Percentiles rank a stretch among this genome's conserved stretches.
These are phyloP conservation scores for Julus scanicus DNA, from an alignment of 2,888 invertebrate species.

Conservation along the genomic window DNA sequence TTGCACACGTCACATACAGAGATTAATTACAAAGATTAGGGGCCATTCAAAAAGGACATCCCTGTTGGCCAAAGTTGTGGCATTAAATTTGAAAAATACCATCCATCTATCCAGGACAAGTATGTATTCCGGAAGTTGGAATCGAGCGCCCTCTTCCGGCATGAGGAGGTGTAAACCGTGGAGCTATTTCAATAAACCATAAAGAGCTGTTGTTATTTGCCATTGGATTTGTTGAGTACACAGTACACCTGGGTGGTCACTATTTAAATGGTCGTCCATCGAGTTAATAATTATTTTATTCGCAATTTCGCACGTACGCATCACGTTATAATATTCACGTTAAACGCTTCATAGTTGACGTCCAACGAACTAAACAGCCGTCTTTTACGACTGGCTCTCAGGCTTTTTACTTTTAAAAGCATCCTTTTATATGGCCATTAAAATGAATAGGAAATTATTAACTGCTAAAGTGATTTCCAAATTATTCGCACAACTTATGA, in stretches of 20 bases:
- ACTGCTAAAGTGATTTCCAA: background rate
- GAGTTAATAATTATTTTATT: constrained; percentile 43
- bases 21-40: no score
- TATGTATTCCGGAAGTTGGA: background rate
- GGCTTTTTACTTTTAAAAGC: background rate
- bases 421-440: background rate
- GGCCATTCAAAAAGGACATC: no score
- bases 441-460: constrained; percentile 36
- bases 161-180: background rate
- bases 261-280: background rate
- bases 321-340: background rate
- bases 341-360: background rate
- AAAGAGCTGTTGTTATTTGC: background rate
- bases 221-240: background rate
- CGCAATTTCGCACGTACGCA: constrained; percentile 35
- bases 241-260: constrained; percentile 42
- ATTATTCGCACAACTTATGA: background rate
- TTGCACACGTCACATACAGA: no score
- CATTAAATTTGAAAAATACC: no score
- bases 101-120: no score
- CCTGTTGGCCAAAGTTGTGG: no score
- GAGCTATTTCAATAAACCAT: background rate
- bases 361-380: no score
- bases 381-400: constrained; percentile 1
- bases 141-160: background rate